Percentiles rank a stretch among this genome's conserved stretches.
These are phyloP conservation scores for Liodrosophila aerea DNA, from an alignment of 2,888 invertebrate genomes.

Conservation along the genomic window DNA sequence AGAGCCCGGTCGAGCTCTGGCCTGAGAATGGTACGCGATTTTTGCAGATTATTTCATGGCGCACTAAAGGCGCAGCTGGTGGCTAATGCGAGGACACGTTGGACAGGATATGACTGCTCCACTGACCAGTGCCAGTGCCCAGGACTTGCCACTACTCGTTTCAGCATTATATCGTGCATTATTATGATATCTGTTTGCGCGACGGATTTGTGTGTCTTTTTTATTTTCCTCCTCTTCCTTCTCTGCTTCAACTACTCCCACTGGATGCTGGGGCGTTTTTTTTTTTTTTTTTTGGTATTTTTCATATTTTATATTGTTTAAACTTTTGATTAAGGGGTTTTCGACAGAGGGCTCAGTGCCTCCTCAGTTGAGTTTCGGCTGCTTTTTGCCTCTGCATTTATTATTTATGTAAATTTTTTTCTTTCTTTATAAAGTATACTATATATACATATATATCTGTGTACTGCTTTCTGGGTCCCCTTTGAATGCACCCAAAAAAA, in stretches of 20 bases:
- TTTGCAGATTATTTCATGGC: constrained; percentile 4
- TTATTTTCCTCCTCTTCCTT: constrained; percentile 9
- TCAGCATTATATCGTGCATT: constrained; percentile 39
- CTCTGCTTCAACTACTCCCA: constrained; percentile 12
- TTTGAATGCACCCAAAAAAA: constrained; percentile 54
- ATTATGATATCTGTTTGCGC: constrained; percentile 53
- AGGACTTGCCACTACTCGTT: constrained; percentile 7
- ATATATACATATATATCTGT: not conserved
- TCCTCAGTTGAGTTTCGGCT: constrained; percentile 13
- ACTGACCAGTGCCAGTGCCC: not conserved
- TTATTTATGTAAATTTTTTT: constrained; percentile 71
- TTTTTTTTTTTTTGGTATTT: constrained; percentile 6
- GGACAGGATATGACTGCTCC: constrained; percentile 23
- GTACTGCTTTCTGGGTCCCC: constrained; percentile 30
- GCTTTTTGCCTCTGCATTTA: constrained; percentile 43
- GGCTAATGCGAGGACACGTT: constrained; percentile 28
- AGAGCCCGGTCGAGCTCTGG: not conserved
- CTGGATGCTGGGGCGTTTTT: not conserved
- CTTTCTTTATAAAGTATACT: constrained; percentile 5
- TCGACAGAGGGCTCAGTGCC: constrained; percentile 38
- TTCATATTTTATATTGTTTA: constrained; percentile 74
- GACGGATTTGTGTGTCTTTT: constrained; percentile 51
- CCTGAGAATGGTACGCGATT: constrained; percentile 12
- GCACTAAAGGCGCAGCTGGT: constrained; percentile 37
- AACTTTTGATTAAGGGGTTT: constrained; percentile 73